Base-by-base conservation (phyloP, 2,888 invertebrate species). In the Lacanobia wlatinum region DNA sequence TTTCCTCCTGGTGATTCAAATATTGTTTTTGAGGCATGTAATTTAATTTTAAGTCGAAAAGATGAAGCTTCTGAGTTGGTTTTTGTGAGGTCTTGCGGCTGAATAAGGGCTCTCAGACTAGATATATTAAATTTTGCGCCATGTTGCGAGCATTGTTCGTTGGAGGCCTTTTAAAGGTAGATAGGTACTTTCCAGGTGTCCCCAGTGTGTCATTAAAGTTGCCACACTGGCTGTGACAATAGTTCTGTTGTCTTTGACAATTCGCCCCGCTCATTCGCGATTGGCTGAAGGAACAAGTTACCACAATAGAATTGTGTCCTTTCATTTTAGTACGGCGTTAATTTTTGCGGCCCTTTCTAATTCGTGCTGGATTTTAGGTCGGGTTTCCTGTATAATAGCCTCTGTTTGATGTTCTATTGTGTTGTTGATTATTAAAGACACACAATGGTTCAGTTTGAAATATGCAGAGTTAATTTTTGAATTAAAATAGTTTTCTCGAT, bases 251-350 rank as follows among this genome's bases (percentile, higher is more conserved):
- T 88, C 90, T 91, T 92, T 92, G 91, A 91, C 88, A 89, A 93
- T 94, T 93, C 88, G 92, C 83, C 75, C 80, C 92, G 91, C 90
- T 88, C 81, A 83, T 87, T 84, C 84, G 86, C 87, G 84, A 91
- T 91, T 70, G 70, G 56, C 58, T 84, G 86, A 68, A 79, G 83
- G 78, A 88, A 87, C 85, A 78, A 80, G 81, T 73, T 78, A 76
- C 87, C 90, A 94, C 94, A 94, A 94, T 94, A 93, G 94, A 94
- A 94, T 93, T 92, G 90, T 91, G 90, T 91, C 90, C 92, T 91
- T 85, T 82, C 70, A 78, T 78, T 73, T 75, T 53, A 40, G 63
- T 62, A 50, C 59, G 50, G 38, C 52, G 18, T 52, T 74, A 69
- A 71, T 82, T 78, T 78, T 69, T 59, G 70, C 58, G 65, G 70